Evolutionary conservation across 2,113 vertebrate species (phyloP).

Genomic region (Notiomystis cincta): DNA sequence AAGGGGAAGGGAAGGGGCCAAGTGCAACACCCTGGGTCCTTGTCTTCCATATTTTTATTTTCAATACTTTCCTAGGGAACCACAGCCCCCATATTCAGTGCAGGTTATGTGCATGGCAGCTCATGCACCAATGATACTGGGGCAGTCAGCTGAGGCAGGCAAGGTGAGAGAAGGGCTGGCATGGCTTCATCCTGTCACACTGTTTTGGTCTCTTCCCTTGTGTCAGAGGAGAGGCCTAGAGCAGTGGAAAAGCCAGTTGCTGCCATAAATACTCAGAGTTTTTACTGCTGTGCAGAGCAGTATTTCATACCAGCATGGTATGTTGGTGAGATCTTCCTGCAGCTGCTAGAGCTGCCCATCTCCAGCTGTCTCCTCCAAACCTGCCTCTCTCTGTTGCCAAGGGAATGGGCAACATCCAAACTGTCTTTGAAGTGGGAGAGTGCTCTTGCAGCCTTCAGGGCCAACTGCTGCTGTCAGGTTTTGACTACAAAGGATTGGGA

Average conservation of each 20-base stretch:
- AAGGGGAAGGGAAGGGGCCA: too few species aligned
- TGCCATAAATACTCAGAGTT: background rate
- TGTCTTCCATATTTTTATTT: background rate
- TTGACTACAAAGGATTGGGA: background rate
- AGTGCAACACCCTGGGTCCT: accelerated
- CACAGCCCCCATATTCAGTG: background rate
- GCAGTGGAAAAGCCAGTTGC: background rate
- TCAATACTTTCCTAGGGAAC: background rate
- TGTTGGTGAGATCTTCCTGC: background rate
- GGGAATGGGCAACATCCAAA: background rate
- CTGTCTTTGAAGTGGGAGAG: background rate
- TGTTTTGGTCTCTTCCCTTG: background rate
- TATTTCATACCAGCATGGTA: background rate
- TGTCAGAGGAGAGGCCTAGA: background rate
- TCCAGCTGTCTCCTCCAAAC: background rate
- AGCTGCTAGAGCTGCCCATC: background rate
- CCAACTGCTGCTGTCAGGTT: background rate
- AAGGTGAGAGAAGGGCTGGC: background rate
- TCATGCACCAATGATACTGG: accelerated
- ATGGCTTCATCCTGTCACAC: background rate
- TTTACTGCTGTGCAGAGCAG: background rate
- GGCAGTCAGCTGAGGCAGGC: background rate
- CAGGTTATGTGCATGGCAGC: background rate
- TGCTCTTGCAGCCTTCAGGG: accelerated
- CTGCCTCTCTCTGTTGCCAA: background rate